Evolutionary conservation across 2,113 vertebrate species (phyloP).

Genomic region (Megalops atlanticus): DNA sequence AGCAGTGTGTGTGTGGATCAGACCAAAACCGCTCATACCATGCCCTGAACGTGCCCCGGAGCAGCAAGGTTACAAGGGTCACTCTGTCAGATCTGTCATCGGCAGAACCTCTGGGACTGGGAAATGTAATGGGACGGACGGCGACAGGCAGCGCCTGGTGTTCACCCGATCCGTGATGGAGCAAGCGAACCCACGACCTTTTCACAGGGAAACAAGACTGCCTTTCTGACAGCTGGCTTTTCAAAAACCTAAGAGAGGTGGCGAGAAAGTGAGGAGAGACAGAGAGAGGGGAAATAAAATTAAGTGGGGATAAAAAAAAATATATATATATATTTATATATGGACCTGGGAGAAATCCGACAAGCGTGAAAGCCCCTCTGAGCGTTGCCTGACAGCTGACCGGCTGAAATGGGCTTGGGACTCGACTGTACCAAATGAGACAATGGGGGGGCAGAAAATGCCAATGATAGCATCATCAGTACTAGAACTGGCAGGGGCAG

Average conservation of each 20-base stretch:
- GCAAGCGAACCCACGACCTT: slow-evolving; percentile 31
- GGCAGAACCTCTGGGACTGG: neutral
- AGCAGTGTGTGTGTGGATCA: neutral
- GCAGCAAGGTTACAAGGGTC: slow-evolving; percentile 13
- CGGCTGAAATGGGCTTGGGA: neutral
- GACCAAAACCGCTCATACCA: neutral
- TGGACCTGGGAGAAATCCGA: slow-evolving; percentile 22
- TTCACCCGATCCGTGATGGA: neutral
- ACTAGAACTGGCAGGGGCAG: neutral
- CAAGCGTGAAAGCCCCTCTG: slow-evolving; percentile 35
- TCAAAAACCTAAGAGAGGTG: slow-evolving; percentile 41
- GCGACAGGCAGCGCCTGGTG: neutral
- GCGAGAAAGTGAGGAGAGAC: slow-evolving; percentile 35
- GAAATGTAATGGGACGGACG: neutral
- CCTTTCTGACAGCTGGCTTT: slow-evolving; percentile 32
- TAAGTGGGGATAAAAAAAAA: neutral
- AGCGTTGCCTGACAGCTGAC: slow-evolving; percentile 26
- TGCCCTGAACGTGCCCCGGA: neutral
- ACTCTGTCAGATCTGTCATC: slow-evolving; percentile 13
- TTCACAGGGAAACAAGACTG: slow-evolving; percentile 27
- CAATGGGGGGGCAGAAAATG: neutral
- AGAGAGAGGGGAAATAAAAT: neutral
- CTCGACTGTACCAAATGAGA: neutral
- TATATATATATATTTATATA: neutral
- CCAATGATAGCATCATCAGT: neutral